Conservation (phyloP, 2,797 vertebrate species). For the Phalloptychus januarius region DNA sequence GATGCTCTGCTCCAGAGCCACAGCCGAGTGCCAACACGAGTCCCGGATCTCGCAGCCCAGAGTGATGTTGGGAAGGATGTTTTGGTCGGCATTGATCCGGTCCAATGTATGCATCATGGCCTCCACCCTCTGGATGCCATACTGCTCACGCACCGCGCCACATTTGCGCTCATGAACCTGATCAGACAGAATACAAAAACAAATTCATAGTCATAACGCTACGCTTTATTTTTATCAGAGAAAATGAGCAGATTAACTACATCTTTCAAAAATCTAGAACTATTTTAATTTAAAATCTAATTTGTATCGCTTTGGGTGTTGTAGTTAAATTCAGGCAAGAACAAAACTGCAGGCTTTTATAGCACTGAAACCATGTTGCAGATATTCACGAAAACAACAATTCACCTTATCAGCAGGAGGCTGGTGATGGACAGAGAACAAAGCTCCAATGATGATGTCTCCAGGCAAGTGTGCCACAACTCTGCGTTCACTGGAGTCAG, state of each 20-base stretch:
- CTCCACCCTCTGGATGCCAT: constrained; percentile 98
- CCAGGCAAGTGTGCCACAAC: constrained; percentile 95
- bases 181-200: constrained; percentile 30
- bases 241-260: background rate
- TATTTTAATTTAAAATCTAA: background rate
- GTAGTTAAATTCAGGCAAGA: constrained; percentile 10
- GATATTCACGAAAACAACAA: constrained; percentile 10
- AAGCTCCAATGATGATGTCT: constrained; percentile 95
- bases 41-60: constrained; percentile 98
- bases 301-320: background rate
- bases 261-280: background rate
- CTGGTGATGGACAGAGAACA: constrained; percentile 98
- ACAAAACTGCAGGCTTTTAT: constrained; percentile 5
- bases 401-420: constrained; percentile 93
- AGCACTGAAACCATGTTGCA: background rate
- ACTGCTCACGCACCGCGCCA: constrained; percentile 95
- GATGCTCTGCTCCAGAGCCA: constrained; percentile 98
- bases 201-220: background rate
- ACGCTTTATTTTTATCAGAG: background rate
- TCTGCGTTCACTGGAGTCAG: constrained; percentile 86
- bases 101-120: constrained; percentile 97
- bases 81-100: constrained; percentile 91
- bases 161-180: constrained; percentile 97
- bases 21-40: constrained; percentile 98
- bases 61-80: constrained; percentile 92